These are phyloP conservation scores for Aurelia aurita complex sp. Pacific DNA, from an alignment of 30 jellyfish, hydroid and myxozoan genomes.

Conservation along the genomic window DNA sequence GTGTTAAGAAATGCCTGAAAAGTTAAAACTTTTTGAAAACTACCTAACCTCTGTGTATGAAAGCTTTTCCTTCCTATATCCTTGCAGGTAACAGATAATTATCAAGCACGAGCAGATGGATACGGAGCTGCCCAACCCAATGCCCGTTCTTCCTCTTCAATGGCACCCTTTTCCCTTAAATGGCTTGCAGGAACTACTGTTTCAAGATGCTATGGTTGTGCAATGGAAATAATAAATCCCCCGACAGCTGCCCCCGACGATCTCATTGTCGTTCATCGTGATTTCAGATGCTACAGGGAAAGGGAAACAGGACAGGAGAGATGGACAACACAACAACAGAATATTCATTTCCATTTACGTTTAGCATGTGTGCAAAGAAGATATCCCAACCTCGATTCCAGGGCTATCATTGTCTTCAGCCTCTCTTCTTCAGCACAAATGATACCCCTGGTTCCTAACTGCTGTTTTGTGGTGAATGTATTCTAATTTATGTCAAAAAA, in stretches of 20 bases:
- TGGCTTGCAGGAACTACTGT: constrained; percentile 17
- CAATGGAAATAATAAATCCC: not conserved
- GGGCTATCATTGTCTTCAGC: too few relatives aligned
- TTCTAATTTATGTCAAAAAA: too few relatives aligned
- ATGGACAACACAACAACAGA: constrained; percentile 9
- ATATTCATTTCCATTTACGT: constrained; percentile 7
- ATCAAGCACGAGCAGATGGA: too few relatives aligned
- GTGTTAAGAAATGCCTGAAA: too few relatives aligned
- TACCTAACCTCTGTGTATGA: too few relatives aligned
- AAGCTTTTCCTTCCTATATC: too few relatives aligned
- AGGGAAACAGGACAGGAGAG: not conserved
- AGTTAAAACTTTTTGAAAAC: not conserved
- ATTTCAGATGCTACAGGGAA: not conserved
- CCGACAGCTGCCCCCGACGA: constrained; percentile 6
- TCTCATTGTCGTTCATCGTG: not conserved
- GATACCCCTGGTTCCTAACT: too few relatives aligned
- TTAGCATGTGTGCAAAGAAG: not conserved
- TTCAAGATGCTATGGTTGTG: constrained; percentile 19
- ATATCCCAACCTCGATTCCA: too few relatives aligned
- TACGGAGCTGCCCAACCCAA: not conserved
- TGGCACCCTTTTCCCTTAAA: not conserved
- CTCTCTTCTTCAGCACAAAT: too few relatives aligned
- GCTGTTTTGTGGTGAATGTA: too few relatives aligned
- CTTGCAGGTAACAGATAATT: too few relatives aligned
- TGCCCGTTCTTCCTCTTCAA: not conserved